Evolutionary conservation across 2,797 vertebrate genomes (phyloP), one percentile per base, ranked within the genome.

Genomic region (Arrhamphus sclerolepis): DNA sequence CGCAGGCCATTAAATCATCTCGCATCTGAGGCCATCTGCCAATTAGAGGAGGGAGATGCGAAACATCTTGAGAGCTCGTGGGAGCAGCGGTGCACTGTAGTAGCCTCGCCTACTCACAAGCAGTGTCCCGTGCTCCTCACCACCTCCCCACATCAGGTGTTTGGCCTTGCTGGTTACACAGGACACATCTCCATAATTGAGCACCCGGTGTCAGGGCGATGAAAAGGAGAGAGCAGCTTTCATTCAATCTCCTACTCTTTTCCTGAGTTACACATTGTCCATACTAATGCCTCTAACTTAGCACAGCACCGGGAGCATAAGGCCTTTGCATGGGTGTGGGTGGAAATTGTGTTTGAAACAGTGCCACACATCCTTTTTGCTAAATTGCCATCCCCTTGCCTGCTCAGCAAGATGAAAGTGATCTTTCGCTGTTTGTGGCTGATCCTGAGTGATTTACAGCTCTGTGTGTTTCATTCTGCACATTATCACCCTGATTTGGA

Each of bases 31-130:
- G 87, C 89, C 88, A 88, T 90, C 88, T 87, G 89, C 88, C 91
- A 91, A 92, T 91, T 91, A 91, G 82, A 82, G 72, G 78, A 75
- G 77, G 84, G 78, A 86, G 89, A 90, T 90, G 84, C 85, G 88
- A 73, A 91, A 88, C 90, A 91, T 91, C 87, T 89, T 91, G 83
- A 87, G 86, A 82, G 82, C 77, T 51, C 41, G 49, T 65, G 24
- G 84, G 85, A 80, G 75, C 80, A 58, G 81, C 84, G 73, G 80
- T 82, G 85, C 81, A 80, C 83, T 81, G 81, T 76, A 64, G 87
- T 73, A 76, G 77, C 73, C 53, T 83, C 62, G 62, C 81, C 78
- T 85, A 73, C 77, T 82, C 77, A 66, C 77, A 43, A 46, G 62
- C 79, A 42, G 47, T 38, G 48, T 69, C 71, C 82, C 46, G 6